A percentile compares a stretch with the other conserved stretches of the same genome.
Conservation (phyloP, 2,113 vertebrate genomes). For the Corydoras maculifer region DNA sequence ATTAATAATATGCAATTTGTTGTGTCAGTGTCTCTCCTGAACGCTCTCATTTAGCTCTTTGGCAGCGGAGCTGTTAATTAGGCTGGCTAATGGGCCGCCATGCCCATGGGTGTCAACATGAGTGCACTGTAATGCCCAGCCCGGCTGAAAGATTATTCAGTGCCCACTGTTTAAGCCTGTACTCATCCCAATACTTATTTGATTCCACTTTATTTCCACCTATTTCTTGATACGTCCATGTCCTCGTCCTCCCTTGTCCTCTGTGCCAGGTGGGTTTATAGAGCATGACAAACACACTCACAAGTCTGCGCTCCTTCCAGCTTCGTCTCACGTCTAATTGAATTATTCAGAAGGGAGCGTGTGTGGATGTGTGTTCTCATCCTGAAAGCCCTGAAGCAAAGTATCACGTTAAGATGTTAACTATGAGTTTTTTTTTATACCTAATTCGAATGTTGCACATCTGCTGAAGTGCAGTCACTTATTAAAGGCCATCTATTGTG, state of each 20-base stretch:
- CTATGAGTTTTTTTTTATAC: constrained; percentile 20
- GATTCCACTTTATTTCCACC: constrained; percentile 41
- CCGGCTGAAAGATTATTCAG: constrained; percentile 23
- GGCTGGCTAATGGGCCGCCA: not conserved
- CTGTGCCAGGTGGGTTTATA: constrained; percentile 42
- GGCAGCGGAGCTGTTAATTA: too few species aligned
- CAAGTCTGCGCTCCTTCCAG: constrained; percentile 46
- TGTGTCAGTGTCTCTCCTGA: constrained; percentile 28
- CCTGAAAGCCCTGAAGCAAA: constrained; percentile 35
- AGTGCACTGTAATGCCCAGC: constrained; percentile 38
- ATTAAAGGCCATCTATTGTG: constrained; percentile 29
- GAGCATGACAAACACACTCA: constrained; percentile 52
- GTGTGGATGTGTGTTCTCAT: constrained; percentile 32
- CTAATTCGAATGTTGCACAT: constrained; percentile 35
- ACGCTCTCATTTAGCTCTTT: not conserved
- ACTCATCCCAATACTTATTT: constrained; percentile 40
- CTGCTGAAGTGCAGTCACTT: constrained; percentile 25
- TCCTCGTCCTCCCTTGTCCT: not conserved
- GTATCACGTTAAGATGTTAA: constrained; percentile 29
- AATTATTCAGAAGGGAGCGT: constrained; percentile 42
- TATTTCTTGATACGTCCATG: not conserved
- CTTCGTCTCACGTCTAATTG: constrained; percentile 47
- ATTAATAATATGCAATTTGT: too few species aligned
- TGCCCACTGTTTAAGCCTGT: constrained; percentile 24
- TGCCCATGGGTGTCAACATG: constrained; percentile 44